Evolutionary conservation across 2,888 invertebrate genomes (phyloP), one percentile per base, ranked within the genome.

Genomic region (Dryomyza anilis): DNA sequence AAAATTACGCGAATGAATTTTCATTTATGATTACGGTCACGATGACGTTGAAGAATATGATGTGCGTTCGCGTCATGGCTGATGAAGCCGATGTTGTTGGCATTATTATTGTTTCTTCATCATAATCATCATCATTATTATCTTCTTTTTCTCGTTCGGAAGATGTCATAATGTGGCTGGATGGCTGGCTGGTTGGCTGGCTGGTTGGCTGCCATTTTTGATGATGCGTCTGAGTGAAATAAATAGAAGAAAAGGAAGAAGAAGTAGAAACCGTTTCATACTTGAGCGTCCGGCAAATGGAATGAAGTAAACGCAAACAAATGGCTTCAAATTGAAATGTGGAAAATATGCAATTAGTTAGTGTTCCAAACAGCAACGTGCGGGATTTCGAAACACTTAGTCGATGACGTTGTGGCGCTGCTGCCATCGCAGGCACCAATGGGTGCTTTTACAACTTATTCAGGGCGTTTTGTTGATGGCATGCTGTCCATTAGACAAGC

Each of bases 261-360:
- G n/a, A n/a, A n/a, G n/a, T n/a, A 61, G 39, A 43, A 53, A 53
- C 53, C 61, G 43, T 43, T 43, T 36, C 61, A 52, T 61, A 53
- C 61, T 53, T 61, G 27, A 52, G 52, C 39, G 61, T 52, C 53
- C 53, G 33, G 39, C 61, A 52, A 43, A 52, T 29, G 61, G 61
- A 39, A 61, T 53, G 61, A 53, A 53, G 53, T 27, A 29, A 61
- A 61, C 27, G 61, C 61, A 61, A 61, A 61, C 61, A 61, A 61
- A 61, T 61, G 53, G 53, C 43, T 53, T 61, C 53, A 29, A 61
- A 52, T 61, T 61, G 61, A 52, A 61, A 61, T 61, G 61, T 61
- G 61, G 27, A 61, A 61, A 61, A 61, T 61, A 61, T 53, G 61
- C 61, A 61, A 61, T 61, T 61, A 61, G 61, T 61, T 61, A 29